Evolutionary conservation across 2,797 vertebrate species (phyloP), one percentile per base, ranked within the genome.

Genomic region (Hoplostethus atlanticus): DNA sequence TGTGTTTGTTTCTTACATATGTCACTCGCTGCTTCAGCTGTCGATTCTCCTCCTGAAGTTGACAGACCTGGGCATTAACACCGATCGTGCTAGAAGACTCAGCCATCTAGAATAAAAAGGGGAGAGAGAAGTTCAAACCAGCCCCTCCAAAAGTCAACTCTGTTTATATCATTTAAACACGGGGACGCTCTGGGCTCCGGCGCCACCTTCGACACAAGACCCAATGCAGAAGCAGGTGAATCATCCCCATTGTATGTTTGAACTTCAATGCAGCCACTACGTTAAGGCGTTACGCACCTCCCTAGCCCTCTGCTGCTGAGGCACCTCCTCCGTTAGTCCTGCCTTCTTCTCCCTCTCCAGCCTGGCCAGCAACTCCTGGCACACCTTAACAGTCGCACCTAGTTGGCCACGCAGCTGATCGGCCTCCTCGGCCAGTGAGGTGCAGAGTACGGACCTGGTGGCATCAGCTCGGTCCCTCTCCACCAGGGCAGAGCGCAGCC

Each of bases 1-100:
- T 28, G 28, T 28, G 28, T 28, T 28, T 28, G 28, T 28, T 28
- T 86, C 97, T 97, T 94, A 99, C 98, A 0, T 97, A 96, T 71
- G 91, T 76, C 77, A 97, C 95, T 73, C 96, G 95, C 86, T 96
- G 93, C 89, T 94, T 96, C 53, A 99, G 90, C 79, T 95, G 93
- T 25, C 89, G 91, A 73, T 98, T 99, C 89, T 98, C 97, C 63
- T 96, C 94, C 86, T 91, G 93, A 44, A 99, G 91, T 75, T 95
- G 94, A 75, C 57, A 71, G 9, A 95, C 76, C 40, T 89, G 71
- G 15, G 72, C 25, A 47, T 93, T 93, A 30, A 89, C 60, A 51
- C 60, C 84, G 59, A 25, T 71, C 59, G 71, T 15, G 5, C 94
- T 92, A 0, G 87, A 53, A 0, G 82, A 81, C 17, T 93, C 94